These are phyloP conservation scores for Rhegmatorhina hoffmannsi DNA, from an alignment of 2,113 vertebrate genomes.

Conservation along the genomic window DNA sequence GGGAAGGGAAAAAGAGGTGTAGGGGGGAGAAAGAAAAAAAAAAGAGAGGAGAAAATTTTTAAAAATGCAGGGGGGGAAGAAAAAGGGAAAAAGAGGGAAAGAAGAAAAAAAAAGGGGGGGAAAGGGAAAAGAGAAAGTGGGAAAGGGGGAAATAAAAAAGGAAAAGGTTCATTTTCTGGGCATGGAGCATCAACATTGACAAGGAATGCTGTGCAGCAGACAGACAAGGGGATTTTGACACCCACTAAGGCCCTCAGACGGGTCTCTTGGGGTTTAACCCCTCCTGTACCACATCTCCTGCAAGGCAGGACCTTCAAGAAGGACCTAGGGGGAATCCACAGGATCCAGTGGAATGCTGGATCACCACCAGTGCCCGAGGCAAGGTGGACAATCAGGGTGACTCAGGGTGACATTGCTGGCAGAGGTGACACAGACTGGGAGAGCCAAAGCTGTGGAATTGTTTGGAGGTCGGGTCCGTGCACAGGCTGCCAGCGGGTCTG, in stretches of 20 bases:
- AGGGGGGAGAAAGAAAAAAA: accelerated
- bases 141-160: neutral
- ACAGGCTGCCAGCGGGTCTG: accelerated
- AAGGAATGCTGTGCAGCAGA: neutral
- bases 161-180: neutral
- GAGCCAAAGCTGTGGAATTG: accelerated
- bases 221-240: neutral
- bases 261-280: neutral
- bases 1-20: neutral
- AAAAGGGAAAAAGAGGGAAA: accelerated
- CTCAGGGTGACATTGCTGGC: accelerated
- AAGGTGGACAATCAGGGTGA: accelerated
- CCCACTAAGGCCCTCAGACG: neutral
- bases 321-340: neutral
- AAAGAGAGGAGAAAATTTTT: too few species aligned
- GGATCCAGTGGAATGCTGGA: neutral
- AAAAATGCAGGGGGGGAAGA: neutral
- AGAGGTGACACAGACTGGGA: neutral
- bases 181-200: neutral
- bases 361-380: neutral
- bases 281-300: neutral
- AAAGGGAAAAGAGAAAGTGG: neutral
- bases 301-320: neutral
- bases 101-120: neutral
- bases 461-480: neutral